phyloP scores from a whole-genome alignment of 2,888 invertebrate genomes.

The Tenthredo livida region DNA sequence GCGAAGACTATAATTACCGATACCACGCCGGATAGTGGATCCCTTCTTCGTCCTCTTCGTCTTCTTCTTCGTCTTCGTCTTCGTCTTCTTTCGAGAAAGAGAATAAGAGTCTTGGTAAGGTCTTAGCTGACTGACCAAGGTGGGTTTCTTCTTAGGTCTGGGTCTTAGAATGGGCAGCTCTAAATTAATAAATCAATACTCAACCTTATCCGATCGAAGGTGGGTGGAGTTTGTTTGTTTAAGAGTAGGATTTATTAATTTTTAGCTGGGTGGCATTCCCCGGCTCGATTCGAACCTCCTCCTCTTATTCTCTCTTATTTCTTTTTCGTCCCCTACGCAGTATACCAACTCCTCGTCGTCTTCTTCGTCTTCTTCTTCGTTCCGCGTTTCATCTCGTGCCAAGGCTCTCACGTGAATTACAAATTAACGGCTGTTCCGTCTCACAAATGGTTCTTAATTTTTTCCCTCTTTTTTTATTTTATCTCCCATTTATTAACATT shows the following conservation, averaged over 20 bases:
- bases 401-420: constrained; percentile 22
- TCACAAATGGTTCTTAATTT: constrained; percentile 25
- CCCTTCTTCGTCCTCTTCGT: constrained; percentile 70
- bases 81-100: neutral
- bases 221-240: constrained; percentile 78
- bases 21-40: constrained; percentile 76
- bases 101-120: constrained; percentile 51
- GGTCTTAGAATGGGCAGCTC: constrained; percentile 77
- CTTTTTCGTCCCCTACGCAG: constrained; percentile 57
- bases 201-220: constrained; percentile 75
- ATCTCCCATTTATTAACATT: neutral
- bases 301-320: constrained; percentile 57
- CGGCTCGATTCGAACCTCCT: constrained; percentile 53
- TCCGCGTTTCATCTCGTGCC: constrained; percentile 8
- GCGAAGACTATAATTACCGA: constrained; percentile 77
- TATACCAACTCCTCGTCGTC: constrained; percentile 51
- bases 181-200: constrained; percentile 77
- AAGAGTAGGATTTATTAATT: constrained; percentile 77
- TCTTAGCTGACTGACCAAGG: constrained; percentile 27
- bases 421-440: constrained; percentile 24
- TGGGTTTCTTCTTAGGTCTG: constrained; percentile 57
- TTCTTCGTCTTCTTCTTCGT: constrained; percentile 6
- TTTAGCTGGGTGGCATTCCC: constrained; percentile 75
- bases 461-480: neutral
- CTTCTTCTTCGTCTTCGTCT: constrained; percentile 67